These are phyloP conservation scores for Tricholauxania praeusta DNA, from an alignment of 2,888 invertebrate species.

Conservation along the genomic window DNA sequence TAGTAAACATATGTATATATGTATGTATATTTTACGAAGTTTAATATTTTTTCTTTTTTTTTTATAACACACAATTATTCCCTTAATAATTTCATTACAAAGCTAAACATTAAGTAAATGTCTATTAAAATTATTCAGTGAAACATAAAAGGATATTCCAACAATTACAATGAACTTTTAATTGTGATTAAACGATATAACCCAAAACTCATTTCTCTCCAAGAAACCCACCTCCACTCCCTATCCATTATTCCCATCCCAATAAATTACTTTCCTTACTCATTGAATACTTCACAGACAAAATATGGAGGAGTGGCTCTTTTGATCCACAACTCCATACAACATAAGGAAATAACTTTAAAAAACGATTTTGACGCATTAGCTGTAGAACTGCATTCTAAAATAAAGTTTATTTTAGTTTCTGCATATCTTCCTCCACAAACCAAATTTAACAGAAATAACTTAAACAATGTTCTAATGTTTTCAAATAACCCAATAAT, in stretches of 20 bases:
- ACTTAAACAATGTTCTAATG: conserved; percentile 27
- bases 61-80: too few species aligned
- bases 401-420: conserved; percentile 40
- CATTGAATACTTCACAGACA: conserved; percentile 13
- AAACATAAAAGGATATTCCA: too few species aligned
- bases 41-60: too few species aligned
- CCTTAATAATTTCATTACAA: too few species aligned
- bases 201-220: conserved; percentile 38
- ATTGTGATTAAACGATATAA: too few species aligned
- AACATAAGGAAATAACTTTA: conserved; percentile 27
- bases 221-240: conserved; percentile 43
- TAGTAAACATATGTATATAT: too few species aligned
- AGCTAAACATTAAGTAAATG: too few species aligned
- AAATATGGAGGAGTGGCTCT: too few species aligned
- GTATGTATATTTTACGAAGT: too few species aligned
- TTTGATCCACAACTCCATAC: conserved; percentile 40
- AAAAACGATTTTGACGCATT: conserved; percentile 37
- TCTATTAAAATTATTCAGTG: too few species aligned
- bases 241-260: conserved; percentile 29
- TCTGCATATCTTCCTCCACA: conserved; percentile 36
- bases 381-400: conserved; percentile 25
- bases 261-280: conserved; percentile 33
- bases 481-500: neutral
- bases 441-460: neutral
- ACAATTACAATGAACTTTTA: too few species aligned